A percentile compares a stretch with the other conserved stretches of the same genome.
These are phyloP conservation scores for Habropoda laboriosa DNA, from an alignment of 1,140 invertebrate species.

Conservation along the genomic window DNA sequence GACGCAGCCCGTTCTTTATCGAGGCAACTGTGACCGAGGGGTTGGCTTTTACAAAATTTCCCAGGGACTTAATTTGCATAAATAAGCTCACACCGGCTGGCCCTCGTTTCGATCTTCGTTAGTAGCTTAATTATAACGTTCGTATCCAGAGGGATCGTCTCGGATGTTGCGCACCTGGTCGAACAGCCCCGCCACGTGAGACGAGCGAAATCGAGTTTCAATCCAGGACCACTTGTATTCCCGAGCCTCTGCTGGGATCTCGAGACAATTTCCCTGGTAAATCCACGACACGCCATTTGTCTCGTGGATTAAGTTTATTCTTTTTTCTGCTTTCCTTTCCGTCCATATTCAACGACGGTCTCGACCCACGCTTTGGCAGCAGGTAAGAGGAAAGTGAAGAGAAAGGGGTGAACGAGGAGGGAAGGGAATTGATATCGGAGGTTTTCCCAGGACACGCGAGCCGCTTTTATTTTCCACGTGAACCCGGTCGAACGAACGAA, in stretches of 20 bases:
- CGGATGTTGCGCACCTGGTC: conserved; percentile 4
- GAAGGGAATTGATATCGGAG: conserved; percentile 50
- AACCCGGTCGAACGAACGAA: conserved; percentile 49
- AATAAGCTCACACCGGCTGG: conserved; percentile 26
- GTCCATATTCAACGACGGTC: conserved; percentile 41
- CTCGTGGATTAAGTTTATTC: conserved; percentile 63
- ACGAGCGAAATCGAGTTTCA: conserved; percentile 21
- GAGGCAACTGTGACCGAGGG: not conserved
- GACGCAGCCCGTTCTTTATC: not conserved
- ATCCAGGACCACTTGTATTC: not conserved
- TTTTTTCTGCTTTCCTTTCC: too few relatives aligned
- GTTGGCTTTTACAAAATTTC: conserved; percentile 31
- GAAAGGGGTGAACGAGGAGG: not conserved
- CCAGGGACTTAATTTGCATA: conserved; percentile 38
- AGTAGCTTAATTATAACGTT: conserved; percentile 26
- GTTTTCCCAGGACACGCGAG: not conserved
- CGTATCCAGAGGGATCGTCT: not conserved
- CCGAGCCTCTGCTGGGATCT: conserved; percentile 20
- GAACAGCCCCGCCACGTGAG: not conserved
- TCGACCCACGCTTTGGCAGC: not conserved
- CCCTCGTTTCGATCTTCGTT: conserved; percentile 50
- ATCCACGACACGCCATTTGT: conserved; percentile 54
- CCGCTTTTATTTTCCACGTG: conserved; percentile 39
- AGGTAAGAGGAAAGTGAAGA: not conserved
- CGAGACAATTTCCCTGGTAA: conserved; percentile 54